Evolutionary conservation across 1,140 invertebrate species (phyloP), one percentile per base, ranked within the genome.

Genomic region (Micrasema minimum): DNA sequence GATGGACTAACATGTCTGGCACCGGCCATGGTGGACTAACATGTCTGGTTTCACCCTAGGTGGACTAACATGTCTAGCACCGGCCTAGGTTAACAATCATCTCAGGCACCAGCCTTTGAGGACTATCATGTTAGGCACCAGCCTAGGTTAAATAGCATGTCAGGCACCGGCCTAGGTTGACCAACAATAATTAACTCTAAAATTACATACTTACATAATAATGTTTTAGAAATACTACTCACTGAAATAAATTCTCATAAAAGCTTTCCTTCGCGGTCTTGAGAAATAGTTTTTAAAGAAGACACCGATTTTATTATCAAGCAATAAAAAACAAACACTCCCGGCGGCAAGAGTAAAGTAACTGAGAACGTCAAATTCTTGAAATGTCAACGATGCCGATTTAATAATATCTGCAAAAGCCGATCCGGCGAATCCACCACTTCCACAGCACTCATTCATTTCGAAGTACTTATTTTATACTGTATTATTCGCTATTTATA

Each of bases 361-460:
- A 50, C 26, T 18, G 22, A 9, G 18, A 35, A 38, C 26, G 45
- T 14, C 55, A 46, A 31, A 37, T 35, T 69, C 22, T 46, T 69
- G 51, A 48, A 69, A 20, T 59, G 66, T 69, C 51, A 35, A 12
- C 16, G 35, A 3, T 26, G 57, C 67, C 5, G 57, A 62, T 26
- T 62, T 69, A 3, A 69, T 2, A 16, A 62, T 69, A 11, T 69
- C 67, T 38, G 41, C 11, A 35, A 69, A 69, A 41, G 57, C 55
- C 12, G 45, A 62, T 6, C 66, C 66, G 66, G 64, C 64, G 48
- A 12, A 41, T 20, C 41, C 46, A 18, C 59, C 67, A 20, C 43
- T 53, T 11, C 67, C 67, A 31, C 67, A 69, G 18, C 67, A 69
- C 11, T 41, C 67, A 53, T 69, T 62, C 67, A 69, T 69, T 45